Base-by-base conservation (phyloP, 2,888 invertebrate species). In the Chironomus tentans region DNA sequence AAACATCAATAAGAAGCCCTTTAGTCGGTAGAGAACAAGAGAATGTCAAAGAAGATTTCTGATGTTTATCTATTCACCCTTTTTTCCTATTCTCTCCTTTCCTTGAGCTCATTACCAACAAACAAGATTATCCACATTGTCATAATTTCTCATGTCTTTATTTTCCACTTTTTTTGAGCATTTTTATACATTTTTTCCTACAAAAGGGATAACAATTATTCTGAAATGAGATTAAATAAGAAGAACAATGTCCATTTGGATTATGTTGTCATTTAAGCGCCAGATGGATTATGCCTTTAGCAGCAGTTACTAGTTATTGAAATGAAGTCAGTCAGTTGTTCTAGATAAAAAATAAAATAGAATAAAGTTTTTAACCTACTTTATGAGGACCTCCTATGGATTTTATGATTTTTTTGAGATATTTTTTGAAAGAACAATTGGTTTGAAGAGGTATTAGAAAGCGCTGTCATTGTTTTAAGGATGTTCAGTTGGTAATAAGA, bases 211-310 rank as follows among this genome's bases (percentile, higher is more conserved):
- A 68, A 74, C 68, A 65, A 74, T 74, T 74, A 68, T 15, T 13
- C 22, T 68, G 24, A 68, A 74, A 74, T 74, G n/a, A 22, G 74
- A 74, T 74, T 74, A 74, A 21, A n/a, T 68, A n/a, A 22, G 21
- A 62, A 22, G 70, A 56, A 56, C 56, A 56, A 15, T 56, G 15
- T 7, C 38, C 38, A 38, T 38, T 38, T 38, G 48, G 47, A 74
- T 74, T 74, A 74, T 48, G 74, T 68, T 74, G 74, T 74, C 74
- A 74, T 74, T 21, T 48, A 74, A 74, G 74, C 74, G 74, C 74
- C 74, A 74, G 21, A 68, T 74, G 68, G 74, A 74, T 74, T 65
- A 65, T 74, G 10, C n/a, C 13, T 70, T 70, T 69, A 69, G 46
- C 12, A 70, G 18, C 10, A 48, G 38, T 38, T 38, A 38, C 38